Percentiles rank a stretch among this genome's conserved stretches.
phyloP scores from a whole-genome alignment of 1,140 invertebrate genomes.

The Choristoneura fumiferana region DNA sequence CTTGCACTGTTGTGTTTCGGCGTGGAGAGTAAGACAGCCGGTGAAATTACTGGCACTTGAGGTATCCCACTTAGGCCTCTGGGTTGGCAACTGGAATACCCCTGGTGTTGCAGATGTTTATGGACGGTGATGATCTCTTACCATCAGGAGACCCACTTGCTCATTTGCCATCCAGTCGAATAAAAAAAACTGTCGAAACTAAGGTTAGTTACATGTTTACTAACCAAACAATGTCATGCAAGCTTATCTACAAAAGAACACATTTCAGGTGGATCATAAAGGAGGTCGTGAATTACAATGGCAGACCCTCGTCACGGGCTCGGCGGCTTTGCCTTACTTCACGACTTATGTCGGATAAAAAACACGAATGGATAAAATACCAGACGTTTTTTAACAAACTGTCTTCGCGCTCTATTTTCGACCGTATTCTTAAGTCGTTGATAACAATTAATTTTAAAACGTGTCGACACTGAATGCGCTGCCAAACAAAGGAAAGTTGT shows the following conservation, averaged over 20 bases:
- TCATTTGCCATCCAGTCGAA: no score
- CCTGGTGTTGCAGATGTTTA: no score
- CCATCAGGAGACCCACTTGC: no score
- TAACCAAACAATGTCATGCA: constrained; percentile 3
- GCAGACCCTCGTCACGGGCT: constrained; percentile 30
- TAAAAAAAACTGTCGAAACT: no score
- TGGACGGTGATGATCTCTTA: no score
- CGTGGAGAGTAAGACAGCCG: no score
- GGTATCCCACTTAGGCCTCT: no score
- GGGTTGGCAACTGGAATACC: no score
- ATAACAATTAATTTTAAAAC: constrained; percentile 4
- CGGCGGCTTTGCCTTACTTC: constrained; percentile 21
- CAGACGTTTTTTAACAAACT: constrained; percentile 22
- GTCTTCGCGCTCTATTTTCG: constrained; percentile 18
- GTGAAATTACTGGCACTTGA: no score
- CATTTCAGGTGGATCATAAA: constrained; percentile 28
- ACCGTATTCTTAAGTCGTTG: constrained; percentile 11
- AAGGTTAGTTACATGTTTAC: no score
- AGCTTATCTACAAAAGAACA: constrained; percentile 18
- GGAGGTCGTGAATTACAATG: constrained; percentile 28
- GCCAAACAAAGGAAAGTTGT: constrained; percentile 4
- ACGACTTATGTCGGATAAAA: constrained; percentile 21
- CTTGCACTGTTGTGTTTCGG: no score
- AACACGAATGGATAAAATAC: constrained; percentile 22
- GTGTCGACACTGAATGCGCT: constrained; percentile 3